These are phyloP conservation scores for Novumbra hubbsi DNA, from an alignment of 2,797 vertebrate genomes.

Conservation along the genomic window DNA sequence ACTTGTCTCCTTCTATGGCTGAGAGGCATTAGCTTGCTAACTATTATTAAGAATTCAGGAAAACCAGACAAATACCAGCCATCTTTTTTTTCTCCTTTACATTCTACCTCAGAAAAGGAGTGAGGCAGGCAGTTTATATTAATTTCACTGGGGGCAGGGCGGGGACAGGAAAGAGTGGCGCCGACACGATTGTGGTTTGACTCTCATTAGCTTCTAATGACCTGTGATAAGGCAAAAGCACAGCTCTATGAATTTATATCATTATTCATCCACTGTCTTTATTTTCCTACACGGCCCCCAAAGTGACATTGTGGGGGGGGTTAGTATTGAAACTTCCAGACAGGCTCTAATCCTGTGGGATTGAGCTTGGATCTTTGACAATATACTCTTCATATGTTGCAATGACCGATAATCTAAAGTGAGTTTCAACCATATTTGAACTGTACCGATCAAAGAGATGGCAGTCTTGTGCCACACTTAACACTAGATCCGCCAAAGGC, in stretches of 20 bases:
- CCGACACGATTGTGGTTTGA: slow-evolving; percentile 5
- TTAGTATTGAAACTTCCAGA: neutral
- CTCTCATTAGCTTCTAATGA: slow-evolving; percentile 6
- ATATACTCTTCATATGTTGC: neutral
- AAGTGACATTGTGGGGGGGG: neutral
- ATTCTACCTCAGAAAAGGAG: neutral
- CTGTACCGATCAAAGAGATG: neutral
- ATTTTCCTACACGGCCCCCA: neutral
- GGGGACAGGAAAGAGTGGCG: neutral
- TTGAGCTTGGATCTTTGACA: neutral
- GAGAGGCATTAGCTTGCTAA: neutral
- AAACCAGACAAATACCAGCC: neutral
- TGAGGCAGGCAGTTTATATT: neutral
- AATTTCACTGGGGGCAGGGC: slow-evolving; percentile 4
- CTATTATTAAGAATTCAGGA: neutral
- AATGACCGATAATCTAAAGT: neutral
- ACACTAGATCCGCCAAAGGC: too few relatives aligned
- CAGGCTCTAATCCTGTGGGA: neutral
- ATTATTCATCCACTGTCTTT: slow-evolving; percentile 10
- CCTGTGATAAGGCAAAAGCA: slow-evolving; percentile 7
- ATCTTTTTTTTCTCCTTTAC: neutral
- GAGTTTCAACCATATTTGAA: neutral
- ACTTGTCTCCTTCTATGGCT: neutral
- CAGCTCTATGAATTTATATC: slow-evolving; percentile 6
- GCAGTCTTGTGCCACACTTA: neutral